Conservation (phyloP, 1,140 invertebrate species). For the Latrodectus geometricus region DNA sequence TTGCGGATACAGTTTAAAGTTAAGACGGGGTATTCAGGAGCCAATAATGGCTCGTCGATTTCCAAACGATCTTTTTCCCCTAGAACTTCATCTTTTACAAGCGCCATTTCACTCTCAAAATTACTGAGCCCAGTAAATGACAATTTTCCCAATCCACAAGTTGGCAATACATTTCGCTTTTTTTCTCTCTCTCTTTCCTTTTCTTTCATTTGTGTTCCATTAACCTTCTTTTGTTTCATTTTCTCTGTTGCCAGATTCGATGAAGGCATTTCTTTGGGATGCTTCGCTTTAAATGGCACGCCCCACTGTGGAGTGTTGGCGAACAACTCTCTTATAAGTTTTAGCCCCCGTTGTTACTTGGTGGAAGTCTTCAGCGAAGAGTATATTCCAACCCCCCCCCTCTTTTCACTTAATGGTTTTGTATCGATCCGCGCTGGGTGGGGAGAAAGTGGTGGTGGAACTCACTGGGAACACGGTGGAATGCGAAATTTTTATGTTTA, state of each 20-base stretch:
- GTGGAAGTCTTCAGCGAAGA: background rate
- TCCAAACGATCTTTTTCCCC: background rate
- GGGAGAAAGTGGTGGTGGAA: background rate
- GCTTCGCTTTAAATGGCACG: constrained; percentile 4
- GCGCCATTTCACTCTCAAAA: background rate
- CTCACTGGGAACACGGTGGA: constrained; percentile 3
- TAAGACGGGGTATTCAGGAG: too few relatives aligned
- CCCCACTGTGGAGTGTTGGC: too few relatives aligned
- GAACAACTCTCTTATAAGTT: background rate
- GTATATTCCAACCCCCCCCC: background rate
- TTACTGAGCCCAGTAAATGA: background rate
- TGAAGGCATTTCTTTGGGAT: constrained; percentile 15
- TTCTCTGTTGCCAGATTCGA: constrained; percentile 18
- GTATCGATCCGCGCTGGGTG: constrained; percentile 3
- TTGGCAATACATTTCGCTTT: background rate
- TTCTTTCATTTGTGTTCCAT: constrained; percentile 3
- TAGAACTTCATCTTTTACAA: background rate
- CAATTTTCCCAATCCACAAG: constrained; percentile 16
- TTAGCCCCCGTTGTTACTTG: background rate
- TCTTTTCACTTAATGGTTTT: constrained; percentile 20
- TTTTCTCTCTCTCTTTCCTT: background rate
- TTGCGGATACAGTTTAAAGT: too few relatives aligned
- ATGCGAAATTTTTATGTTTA: constrained; percentile 48
- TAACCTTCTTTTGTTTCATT: constrained; percentile 16
- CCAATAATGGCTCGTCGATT: background rate